These are phyloP conservation scores for Choreutis nemorana DNA, from an alignment of 2,888 invertebrate genomes.

Conservation along the genomic window DNA sequence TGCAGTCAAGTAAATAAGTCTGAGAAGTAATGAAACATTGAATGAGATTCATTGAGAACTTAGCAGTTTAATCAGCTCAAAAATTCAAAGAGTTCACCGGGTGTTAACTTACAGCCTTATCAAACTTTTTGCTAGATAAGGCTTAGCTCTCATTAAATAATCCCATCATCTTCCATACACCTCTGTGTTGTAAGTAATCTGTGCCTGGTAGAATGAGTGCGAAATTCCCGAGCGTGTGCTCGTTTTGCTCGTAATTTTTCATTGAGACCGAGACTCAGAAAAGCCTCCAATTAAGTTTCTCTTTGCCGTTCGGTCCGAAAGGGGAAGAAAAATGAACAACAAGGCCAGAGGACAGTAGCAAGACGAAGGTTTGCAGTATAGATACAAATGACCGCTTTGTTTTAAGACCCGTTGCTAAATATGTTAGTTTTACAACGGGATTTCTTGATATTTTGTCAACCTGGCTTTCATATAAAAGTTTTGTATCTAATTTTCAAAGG, in stretches of 20 bases:
- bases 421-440: too few relatives aligned
- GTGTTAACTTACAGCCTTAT: too few relatives aligned
- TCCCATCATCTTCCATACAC: too few relatives aligned
- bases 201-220: constrained; percentile 47
- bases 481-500: not conserved
- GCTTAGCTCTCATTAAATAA: too few relatives aligned
- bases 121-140: too few relatives aligned
- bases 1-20: too few relatives aligned
- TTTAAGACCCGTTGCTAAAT: too few relatives aligned
- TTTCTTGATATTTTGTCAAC: not conserved
- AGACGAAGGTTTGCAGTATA: constrained; percentile 26
- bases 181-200: too few relatives aligned
- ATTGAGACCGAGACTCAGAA: constrained; percentile 60
- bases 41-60: too few relatives aligned
- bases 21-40: too few relatives aligned
- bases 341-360: constrained; percentile 41
- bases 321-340: constrained; percentile 60
- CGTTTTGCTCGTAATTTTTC: constrained; percentile 66
- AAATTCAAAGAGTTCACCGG: too few relatives aligned
- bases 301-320: constrained; percentile 54
- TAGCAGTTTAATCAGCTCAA: too few relatives aligned
- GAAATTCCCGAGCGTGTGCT: constrained; percentile 59
- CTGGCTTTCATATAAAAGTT: not conserved
- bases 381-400: constrained; percentile 40
- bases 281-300: constrained; percentile 66